Percentiles rank a stretch among this genome's conserved stretches.
These are phyloP conservation scores for Aspidoscelis tigris DNA, from an alignment of 2,113 vertebrate genomes.

Conservation along the genomic window DNA sequence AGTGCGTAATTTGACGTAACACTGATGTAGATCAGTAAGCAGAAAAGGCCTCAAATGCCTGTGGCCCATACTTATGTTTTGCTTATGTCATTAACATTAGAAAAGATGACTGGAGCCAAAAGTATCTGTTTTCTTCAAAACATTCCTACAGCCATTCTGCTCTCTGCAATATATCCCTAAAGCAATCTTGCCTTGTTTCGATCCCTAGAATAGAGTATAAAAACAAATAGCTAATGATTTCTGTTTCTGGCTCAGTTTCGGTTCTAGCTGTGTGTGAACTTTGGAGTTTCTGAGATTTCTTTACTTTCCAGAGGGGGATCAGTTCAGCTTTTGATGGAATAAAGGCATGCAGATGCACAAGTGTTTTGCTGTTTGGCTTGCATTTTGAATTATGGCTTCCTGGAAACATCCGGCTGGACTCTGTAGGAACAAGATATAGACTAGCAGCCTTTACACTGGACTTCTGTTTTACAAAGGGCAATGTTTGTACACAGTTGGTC, in stretches of 20 bases:
- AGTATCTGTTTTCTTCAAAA: not conserved
- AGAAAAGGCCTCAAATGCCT: too few species aligned
- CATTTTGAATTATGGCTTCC: not conserved
- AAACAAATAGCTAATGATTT: constrained; percentile 1
- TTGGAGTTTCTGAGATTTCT: not conserved
- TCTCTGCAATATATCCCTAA: not conserved
- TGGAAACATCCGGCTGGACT: too few species aligned
- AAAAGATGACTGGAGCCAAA: not conserved
- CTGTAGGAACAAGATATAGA: too few species aligned
- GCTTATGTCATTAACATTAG: not conserved
- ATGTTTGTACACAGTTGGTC: too few species aligned
- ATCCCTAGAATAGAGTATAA: not conserved
- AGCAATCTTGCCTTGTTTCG: not conserved
- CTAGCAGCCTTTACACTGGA: too few species aligned
- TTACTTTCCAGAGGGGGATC: constrained; percentile 3
- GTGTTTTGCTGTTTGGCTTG: not conserved
- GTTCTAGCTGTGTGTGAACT: not conserved
- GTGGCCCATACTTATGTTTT: not conserved
- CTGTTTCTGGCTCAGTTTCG: not conserved
- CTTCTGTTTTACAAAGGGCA: too few species aligned
- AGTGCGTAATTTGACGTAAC: too few species aligned
- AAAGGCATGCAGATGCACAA: not conserved
- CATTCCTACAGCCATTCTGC: not conserved
- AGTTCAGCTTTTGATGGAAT: not conserved
- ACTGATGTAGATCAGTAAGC: too few species aligned